Percentiles rank a stretch among this genome's conserved stretches.
phyloP scores from a whole-genome alignment of 2,797 vertebrate species.

The Sebastes steindachneri region DNA sequence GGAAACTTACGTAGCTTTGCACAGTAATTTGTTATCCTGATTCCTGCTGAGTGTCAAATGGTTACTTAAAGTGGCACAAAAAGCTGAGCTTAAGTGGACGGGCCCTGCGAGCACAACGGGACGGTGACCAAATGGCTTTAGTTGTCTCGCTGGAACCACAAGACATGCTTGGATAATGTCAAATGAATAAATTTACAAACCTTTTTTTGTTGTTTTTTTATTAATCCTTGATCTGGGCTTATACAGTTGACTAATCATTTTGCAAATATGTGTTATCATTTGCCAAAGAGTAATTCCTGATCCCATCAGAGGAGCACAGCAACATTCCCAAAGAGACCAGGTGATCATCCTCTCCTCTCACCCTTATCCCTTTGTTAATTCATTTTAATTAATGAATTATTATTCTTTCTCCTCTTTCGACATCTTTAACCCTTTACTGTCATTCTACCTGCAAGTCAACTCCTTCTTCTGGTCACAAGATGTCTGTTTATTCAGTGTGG shows the following conservation, averaged over 20 bases:
- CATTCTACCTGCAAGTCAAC: not conserved
- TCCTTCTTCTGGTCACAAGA: not conserved
- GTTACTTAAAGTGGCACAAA: conserved; percentile 35
- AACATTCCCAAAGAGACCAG: not conserved
- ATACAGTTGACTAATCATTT: not conserved
- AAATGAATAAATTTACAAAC: conserved; percentile 4
- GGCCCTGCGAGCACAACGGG: not conserved
- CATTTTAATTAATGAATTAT: not conserved
- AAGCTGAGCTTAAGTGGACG: not conserved
- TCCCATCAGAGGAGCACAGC: not conserved
- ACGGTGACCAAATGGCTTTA: not conserved
- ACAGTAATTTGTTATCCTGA: conserved; percentile 53
- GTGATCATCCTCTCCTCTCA: not conserved
- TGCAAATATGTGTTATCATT: not conserved
- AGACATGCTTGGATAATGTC: not conserved
- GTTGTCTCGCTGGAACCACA: not conserved
- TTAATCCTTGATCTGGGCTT: conserved; percentile 2
- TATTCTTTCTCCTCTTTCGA: not conserved
- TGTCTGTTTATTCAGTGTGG: conserved; percentile 20
- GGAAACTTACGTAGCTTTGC: conserved; percentile 42
- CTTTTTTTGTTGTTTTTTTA: not conserved
- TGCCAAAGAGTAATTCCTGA: not conserved
- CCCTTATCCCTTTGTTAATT: not conserved
- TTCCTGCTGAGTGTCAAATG: conserved; percentile 45
- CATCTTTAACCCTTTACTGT: not conserved